A percentile compares a stretch with the other conserved stretches of the same genome.
These are phyloP conservation scores for Anhinga anhinga DNA, from an alignment of 2,113 vertebrate genomes.

Conservation along the genomic window DNA sequence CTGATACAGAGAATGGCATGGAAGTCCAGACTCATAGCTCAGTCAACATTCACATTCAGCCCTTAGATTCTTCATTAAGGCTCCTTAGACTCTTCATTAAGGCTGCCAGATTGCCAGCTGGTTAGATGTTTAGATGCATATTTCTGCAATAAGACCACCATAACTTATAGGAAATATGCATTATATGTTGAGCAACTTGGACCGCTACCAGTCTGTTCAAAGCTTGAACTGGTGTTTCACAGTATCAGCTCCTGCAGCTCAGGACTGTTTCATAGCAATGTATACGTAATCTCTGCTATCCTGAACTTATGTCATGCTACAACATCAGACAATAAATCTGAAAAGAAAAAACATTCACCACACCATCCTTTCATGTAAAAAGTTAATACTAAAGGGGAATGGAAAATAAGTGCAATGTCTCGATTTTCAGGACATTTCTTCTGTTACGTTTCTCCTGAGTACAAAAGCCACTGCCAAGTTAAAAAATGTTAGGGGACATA, in stretches of 20 bases:
- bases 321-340: background rate
- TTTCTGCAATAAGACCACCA: background rate
- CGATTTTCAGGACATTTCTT: conserved; percentile 21
- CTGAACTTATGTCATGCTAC: background rate
- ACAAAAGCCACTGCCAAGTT: conserved; percentile 43
- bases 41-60: background rate
- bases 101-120: background rate
- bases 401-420: conserved; percentile 29
- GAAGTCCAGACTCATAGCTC: background rate
- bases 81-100: background rate
- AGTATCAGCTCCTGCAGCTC: background rate
- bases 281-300: background rate
- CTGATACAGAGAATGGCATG: background rate
- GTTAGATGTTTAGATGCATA: background rate
- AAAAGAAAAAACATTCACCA: background rate
- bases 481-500: conserved; percentile 43
- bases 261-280: background rate
- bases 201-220: background rate
- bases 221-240: background rate
- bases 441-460: conserved; percentile 35
- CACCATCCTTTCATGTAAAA: background rate
- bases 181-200: background rate
- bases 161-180: background rate
- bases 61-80: background rate
- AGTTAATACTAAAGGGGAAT: conserved; percentile 5